Evolutionary conservation across 1,140 invertebrate genomes (phyloP).

Genomic region (Drosophila kikkawai): DNA sequence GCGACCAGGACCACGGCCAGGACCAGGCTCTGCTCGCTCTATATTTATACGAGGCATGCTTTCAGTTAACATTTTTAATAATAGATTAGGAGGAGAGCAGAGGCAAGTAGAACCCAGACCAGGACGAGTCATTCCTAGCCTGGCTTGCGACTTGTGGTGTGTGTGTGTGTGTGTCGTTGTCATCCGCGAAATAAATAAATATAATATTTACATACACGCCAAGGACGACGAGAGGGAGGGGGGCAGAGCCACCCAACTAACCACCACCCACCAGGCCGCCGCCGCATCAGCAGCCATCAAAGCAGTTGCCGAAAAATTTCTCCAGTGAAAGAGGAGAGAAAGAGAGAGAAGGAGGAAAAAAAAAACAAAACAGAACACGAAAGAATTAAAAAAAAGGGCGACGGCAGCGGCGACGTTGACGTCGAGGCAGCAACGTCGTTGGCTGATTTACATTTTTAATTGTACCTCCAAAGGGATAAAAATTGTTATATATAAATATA

Average conservation of each 20-base stretch:
- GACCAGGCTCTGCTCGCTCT: conserved; percentile 22
- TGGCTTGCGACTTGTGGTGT: conserved; percentile 2
- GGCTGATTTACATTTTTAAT: conserved; percentile 83
- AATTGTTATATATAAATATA: conserved; percentile 1
- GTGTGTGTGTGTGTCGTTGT: conserved; percentile 22
- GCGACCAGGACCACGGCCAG: conserved; percentile 22
- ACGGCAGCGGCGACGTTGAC: conserved; percentile 1
- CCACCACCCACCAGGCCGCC: conserved; percentile 18
- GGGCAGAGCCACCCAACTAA: conserved; percentile 28
- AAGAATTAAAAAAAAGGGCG: conserved; percentile 35
- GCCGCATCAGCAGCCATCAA: conserved; percentile 36
- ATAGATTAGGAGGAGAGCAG: conserved; percentile 56
- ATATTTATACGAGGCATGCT: conserved; percentile 60
- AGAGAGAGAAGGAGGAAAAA: neutral
- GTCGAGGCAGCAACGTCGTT: conserved; percentile 31
- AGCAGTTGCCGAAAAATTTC: conserved; percentile 44
- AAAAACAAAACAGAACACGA: conserved; percentile 8
- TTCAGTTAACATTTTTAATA: conserved; percentile 72
- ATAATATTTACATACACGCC: conserved; percentile 50
- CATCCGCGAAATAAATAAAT: conserved; percentile 52
- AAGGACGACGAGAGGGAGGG: neutral
- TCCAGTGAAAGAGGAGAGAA: neutral
- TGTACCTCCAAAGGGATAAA: conserved; percentile 60
- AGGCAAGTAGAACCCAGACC: neutral
- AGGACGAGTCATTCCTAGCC: conserved; percentile 15